phyloP scores from a whole-genome alignment of 2,888 invertebrate genomes.

The Daptonema setosum region DNA sequence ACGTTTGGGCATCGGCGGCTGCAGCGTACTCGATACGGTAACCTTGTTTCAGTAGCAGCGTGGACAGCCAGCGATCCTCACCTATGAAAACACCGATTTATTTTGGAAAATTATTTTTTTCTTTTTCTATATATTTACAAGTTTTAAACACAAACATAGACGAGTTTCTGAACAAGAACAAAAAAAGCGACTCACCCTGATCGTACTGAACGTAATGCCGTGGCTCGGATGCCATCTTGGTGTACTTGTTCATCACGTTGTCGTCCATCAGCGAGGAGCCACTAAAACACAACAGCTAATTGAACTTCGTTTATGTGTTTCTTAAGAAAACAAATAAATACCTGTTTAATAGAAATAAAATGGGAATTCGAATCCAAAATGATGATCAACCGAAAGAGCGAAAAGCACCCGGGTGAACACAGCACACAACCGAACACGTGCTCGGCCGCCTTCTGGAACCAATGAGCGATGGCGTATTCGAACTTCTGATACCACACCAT shows the following conservation, averaged over 20 bases:
- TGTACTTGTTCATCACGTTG: conserved; percentile 68
- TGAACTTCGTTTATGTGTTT: too few relatives aligned
- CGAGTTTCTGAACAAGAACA: too few relatives aligned
- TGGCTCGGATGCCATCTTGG: conserved; percentile 42
- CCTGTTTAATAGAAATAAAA: too few relatives aligned
- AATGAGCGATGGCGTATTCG: conserved; percentile 74
- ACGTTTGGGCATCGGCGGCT: conserved; percentile 31
- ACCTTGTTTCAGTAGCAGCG: conserved; percentile 32
- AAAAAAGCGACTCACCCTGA: conserved; percentile 44
- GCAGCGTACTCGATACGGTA: conserved; percentile 32
- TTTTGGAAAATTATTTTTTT: background rate
- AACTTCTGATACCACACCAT: conserved; percentile 71
- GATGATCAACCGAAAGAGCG: conserved; percentile 38
- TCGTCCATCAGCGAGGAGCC: conserved; percentile 71
- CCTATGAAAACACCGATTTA: conserved; percentile 15
- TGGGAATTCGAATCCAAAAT: too few relatives aligned
- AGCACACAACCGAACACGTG: conserved; percentile 70
- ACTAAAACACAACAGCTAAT: conserved; percentile 41
- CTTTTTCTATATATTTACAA: background rate
- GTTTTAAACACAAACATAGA: too few relatives aligned
- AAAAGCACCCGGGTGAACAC: conserved; percentile 76
- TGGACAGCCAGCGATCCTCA: conserved; percentile 35
- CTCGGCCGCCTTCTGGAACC: conserved; percentile 75
- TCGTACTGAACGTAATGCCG: conserved; percentile 72
- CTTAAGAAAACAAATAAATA: too few relatives aligned